phyloP scores from a whole-genome alignment of 1,140 invertebrate species.

The Bombus consobrinus region DNA sequence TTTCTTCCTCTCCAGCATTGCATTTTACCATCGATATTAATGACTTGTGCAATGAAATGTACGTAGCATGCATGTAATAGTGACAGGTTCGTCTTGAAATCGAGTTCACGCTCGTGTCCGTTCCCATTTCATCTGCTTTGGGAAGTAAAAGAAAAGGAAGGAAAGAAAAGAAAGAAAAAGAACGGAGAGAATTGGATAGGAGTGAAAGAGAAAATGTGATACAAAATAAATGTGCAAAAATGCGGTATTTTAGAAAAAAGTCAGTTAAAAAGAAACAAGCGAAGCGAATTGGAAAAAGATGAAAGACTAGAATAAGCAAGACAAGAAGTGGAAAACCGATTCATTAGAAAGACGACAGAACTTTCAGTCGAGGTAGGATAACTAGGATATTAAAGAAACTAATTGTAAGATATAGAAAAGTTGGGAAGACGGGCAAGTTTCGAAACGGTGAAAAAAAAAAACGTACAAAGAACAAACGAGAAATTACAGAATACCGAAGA shows the following conservation, averaged over 20 bases:
- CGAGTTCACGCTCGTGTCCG: conserved; percentile 13
- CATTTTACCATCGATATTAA: conserved; percentile 13
- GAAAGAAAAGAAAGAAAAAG: neutral
- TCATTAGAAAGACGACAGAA: neutral
- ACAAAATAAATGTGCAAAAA: neutral
- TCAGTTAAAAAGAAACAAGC: too few species aligned
- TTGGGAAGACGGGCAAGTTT: neutral
- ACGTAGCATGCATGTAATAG: neutral
- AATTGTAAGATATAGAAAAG: neutral
- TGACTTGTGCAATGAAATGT: neutral
- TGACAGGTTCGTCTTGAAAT: conserved; percentile 20
- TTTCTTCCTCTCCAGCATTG: neutral
- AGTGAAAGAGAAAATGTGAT: neutral
- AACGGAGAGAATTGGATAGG: neutral
- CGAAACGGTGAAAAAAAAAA: neutral
- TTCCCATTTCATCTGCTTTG: neutral
- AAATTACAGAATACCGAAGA: neutral
- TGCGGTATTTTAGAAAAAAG: too few species aligned
- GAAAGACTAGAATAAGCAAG: neutral
- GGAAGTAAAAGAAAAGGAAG: neutral
- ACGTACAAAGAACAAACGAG: neutral
- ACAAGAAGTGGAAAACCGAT: neutral
- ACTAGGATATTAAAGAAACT: neutral
- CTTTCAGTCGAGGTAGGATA: neutral
- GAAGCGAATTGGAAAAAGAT: neutral